A percentile compares a stretch with the other conserved stretches of the same genome.
These are phyloP conservation scores for Drosophila pachea DNA, from an alignment of 1,140 invertebrate genomes.

Conservation along the genomic window DNA sequence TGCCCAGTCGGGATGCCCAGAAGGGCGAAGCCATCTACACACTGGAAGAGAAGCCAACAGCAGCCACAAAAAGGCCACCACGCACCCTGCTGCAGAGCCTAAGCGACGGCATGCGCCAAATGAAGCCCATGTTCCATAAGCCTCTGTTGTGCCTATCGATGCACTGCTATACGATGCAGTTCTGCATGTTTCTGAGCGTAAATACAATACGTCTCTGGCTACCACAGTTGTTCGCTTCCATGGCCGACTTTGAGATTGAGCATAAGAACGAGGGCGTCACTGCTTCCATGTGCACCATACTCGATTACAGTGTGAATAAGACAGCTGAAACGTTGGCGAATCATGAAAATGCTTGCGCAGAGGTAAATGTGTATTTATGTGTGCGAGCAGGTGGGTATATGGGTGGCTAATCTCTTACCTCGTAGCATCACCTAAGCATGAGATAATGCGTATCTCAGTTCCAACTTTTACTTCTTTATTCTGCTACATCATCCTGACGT, in stretches of 20 bases:
- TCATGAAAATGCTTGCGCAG: constrained; percentile 46
- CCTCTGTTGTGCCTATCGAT: constrained; percentile 61
- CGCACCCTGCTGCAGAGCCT: constrained; percentile 57
- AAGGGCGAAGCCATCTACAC: constrained; percentile 61
- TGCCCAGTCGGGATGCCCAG: constrained; percentile 49
- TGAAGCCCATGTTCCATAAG: constrained; percentile 72
- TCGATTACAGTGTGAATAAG: constrained; percentile 71
- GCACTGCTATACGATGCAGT: constrained; percentile 72
- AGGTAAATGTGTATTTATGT: constrained; percentile 29
- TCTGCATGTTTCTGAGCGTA: constrained; percentile 73
- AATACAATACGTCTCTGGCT: constrained; percentile 77
- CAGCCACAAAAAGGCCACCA: constrained; percentile 22
- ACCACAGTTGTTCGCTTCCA: constrained; percentile 74
- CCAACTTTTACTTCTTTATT: background rate
- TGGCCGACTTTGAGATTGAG: constrained; percentile 60
- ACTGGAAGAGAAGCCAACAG: constrained; percentile 57
- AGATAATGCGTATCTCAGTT: constrained; percentile 5
- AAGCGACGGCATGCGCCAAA: constrained; percentile 57
- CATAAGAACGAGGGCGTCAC: constrained; percentile 28
- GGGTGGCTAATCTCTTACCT: background rate
- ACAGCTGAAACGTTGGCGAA: constrained; percentile 54
- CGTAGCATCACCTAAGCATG: too few species aligned
- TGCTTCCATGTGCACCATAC: constrained; percentile 67
- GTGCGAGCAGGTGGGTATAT: too few species aligned
- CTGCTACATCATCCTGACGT: constrained; percentile 1